These are phyloP conservation scores for Falco cherrug DNA, from an alignment of 2,797 vertebrate genomes.

Conservation along the genomic window DNA sequence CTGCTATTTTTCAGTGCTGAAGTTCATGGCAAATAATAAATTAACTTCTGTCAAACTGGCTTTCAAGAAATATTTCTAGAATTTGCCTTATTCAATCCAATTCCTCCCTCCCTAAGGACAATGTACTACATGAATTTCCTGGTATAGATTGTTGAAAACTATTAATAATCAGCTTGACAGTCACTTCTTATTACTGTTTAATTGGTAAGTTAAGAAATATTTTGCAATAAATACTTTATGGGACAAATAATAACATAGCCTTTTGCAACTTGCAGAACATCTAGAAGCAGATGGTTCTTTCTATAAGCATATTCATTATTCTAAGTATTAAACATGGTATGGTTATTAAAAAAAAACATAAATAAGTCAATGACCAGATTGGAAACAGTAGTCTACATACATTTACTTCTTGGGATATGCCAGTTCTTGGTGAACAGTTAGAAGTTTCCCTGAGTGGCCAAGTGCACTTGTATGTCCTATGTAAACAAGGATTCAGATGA, in stretches of 20 bases:
- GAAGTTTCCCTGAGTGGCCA: background rate
- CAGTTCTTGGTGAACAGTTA: background rate
- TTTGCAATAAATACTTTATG: background rate
- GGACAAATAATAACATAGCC: background rate
- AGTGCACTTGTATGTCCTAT: background rate
- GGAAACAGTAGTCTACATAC: background rate
- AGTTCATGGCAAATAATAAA: background rate
- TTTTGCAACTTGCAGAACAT: background rate
- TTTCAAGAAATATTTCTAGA: background rate
- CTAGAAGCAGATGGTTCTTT: background rate
- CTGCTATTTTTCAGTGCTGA: background rate
- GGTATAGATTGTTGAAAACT: background rate
- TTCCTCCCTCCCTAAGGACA: background rate
- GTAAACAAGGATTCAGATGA: background rate
- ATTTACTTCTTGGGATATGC: background rate
- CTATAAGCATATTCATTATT: background rate
- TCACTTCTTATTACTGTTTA: background rate
- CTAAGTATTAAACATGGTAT: background rate
- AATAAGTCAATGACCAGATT: background rate
- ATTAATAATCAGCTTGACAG: background rate
- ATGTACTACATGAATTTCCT: background rate
- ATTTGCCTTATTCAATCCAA: background rate
- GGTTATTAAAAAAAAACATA: background rate
- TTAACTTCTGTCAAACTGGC: background rate
- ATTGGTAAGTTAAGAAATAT: background rate